phyloP scores from a whole-genome alignment of 2,888 invertebrate genomes.

The Taenaris catops region DNA sequence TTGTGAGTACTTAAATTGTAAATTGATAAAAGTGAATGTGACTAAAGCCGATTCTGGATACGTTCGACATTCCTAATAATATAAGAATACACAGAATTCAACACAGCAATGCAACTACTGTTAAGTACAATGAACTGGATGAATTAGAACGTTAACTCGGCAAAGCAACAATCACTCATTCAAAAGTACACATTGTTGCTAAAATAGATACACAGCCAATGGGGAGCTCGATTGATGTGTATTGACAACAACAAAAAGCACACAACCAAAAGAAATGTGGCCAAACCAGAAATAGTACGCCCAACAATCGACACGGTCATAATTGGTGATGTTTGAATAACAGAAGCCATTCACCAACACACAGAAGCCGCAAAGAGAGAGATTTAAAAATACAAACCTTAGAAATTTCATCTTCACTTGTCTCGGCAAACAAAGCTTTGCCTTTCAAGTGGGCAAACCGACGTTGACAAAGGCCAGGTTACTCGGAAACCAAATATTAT shows the following conservation, averaged over 20 bases:
- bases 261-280: slow-evolving; percentile 21
- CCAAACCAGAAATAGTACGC: slow-evolving; percentile 25
- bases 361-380: slow-evolving; percentile 73
- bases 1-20: no score
- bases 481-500: slow-evolving; percentile 70
- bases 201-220: slow-evolving; percentile 15
- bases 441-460: slow-evolving; percentile 57
- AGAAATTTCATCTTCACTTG: slow-evolving; percentile 56
- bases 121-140: slow-evolving; percentile 3
- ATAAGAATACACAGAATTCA: slow-evolving; percentile 2
- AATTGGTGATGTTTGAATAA: slow-evolving; percentile 66
- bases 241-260: slow-evolving; percentile 18
- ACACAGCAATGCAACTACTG: slow-evolving; percentile 4
- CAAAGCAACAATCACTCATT: slow-evolving; percentile 12
- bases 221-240: slow-evolving; percentile 15
- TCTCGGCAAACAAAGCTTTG: slow-evolving; percentile 51
- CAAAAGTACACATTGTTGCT: slow-evolving; percentile 8
- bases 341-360: slow-evolving; percentile 63
- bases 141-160: slow-evolving; percentile 2
- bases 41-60: no score
- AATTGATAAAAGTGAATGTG: no score
- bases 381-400: slow-evolving; percentile 64
- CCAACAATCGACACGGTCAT: slow-evolving; percentile 41
- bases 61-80: slow-evolving; percentile 6
- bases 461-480: slow-evolving; percentile 55